Evolutionary conservation across 2,888 invertebrate genomes (phyloP).

Genomic region (Ptilodon capucinus): DNA sequence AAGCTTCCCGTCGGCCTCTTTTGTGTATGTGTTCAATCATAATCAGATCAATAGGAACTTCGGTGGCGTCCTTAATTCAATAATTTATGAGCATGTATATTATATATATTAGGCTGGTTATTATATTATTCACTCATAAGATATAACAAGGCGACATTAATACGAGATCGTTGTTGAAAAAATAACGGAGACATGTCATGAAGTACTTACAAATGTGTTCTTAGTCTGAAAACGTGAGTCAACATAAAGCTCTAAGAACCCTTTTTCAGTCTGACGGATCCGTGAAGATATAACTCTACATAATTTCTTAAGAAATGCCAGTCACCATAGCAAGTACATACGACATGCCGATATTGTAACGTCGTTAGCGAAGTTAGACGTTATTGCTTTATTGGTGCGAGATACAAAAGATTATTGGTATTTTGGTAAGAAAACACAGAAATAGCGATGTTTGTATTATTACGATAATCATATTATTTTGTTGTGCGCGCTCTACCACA

Average conservation of each 20-base stretch:
- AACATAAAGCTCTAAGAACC: neutral
- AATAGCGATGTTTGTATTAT: neutral
- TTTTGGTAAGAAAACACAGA: neutral
- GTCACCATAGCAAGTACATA: neutral
- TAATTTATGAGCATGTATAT: neutral
- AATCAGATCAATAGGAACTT: conserved; percentile 12
- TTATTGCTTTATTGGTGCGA: neutral
- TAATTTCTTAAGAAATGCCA: neutral
- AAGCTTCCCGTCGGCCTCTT: conserved; percentile 4
- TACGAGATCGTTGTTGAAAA: too few species aligned
- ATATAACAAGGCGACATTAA: too few species aligned
- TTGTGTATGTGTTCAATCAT: conserved; percentile 24
- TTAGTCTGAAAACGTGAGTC: neutral
- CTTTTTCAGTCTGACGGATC: neutral
- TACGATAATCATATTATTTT: conserved; percentile 3
- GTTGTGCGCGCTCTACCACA: neutral
- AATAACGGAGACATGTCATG: too few species aligned
- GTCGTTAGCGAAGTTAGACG: neutral
- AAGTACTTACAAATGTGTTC: neutral
- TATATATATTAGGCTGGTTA: too few species aligned
- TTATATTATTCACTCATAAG: too few species aligned
- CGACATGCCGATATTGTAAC: neutral
- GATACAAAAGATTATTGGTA: neutral
- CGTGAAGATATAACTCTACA: neutral
- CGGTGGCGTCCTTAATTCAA: conserved; percentile 2